Evolutionary conservation across 2,888 invertebrate species (phyloP), one percentile per base, ranked within the genome.

Genomic region (Macrostomum cliftonense): DNA sequence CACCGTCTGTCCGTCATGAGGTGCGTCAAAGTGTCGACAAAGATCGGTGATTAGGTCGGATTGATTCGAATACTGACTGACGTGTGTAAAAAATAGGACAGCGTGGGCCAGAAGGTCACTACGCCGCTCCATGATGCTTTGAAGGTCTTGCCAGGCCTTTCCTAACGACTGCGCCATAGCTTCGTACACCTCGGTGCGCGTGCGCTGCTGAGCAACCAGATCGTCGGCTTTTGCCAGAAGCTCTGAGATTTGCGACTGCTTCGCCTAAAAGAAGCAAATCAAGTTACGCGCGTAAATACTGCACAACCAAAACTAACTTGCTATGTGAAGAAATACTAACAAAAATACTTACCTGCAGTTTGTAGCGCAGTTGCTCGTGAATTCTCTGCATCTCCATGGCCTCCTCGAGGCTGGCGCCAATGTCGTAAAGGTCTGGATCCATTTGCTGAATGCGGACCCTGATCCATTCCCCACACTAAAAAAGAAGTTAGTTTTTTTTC

Each of bases 231-330:
- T 81, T 47, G 79, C 77, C 52, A 85, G 77, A 52, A 87, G 77
- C 69, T 85, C 84, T 61, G 83, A 83, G 59, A 86, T 83, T 48
- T 86, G 84, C 63, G 81, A 82, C 65, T 85, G 83, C 71, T 86
- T 83, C 61, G 78, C 79, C 83, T 85, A 67, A 37, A 59, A 52
- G 42, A 14, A 45, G 14, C 38, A 21, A 19, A 28, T n/a, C n/a
- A n/a, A n/a, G n/a, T n/a, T n/a, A n/a, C n/a, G n/a, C n/a, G n/a
- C n/a, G n/a, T n/a, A n/a, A n/a, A n/a, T n/a, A n/a, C n/a, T n/a
- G n/a, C n/a, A n/a, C n/a, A n/a, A n/a, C n/a, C n/a, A n/a, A n/a
- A n/a, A n/a, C n/a, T n/a, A n/a, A n/a, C n/a, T n/a, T n/a, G n/a
- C n/a, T n/a, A n/a, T n/a, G 19, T 11, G 17, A 14, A 11, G 4